These are phyloP conservation scores for Drosophila macrospina DNA, from an alignment of 2,888 invertebrate species.

Conservation along the genomic window DNA sequence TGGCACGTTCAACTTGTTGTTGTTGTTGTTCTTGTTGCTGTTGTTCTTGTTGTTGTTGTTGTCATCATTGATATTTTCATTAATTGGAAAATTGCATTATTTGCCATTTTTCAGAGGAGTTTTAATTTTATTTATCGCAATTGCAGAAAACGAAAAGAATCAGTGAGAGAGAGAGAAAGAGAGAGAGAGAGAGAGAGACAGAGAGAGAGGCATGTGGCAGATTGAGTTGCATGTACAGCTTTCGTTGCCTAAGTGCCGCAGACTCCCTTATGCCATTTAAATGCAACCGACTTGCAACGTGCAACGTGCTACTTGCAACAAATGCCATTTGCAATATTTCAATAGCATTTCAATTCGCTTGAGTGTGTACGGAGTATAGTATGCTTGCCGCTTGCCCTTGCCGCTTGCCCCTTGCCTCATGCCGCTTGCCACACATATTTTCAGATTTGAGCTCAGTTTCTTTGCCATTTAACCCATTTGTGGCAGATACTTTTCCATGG, in stretches of 20 bases:
- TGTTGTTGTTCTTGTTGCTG: conserved; percentile 12
- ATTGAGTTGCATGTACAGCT: conserved; percentile 3
- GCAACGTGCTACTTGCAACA: conserved; percentile 41
- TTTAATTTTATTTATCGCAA: conserved; percentile 25
- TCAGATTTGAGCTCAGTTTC: conserved; percentile 43
- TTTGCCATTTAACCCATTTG: conserved; percentile 14
- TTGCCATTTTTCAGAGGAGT: conserved; percentile 26
- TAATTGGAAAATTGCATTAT: conserved; percentile 49
- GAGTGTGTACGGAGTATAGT: conserved; percentile 25
- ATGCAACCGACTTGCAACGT: conserved; percentile 26
- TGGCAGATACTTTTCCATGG: conserved; percentile 1
- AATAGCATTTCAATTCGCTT: conserved; percentile 69
- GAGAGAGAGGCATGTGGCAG: not conserved
- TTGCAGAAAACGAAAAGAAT: conserved; percentile 5
- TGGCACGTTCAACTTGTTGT: not conserved
- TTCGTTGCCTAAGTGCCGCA: conserved; percentile 10
- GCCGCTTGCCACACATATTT: conserved; percentile 20
- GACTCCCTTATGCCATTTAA: not conserved
- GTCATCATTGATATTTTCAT: conserved; percentile 25
- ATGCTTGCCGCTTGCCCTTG: conserved; percentile 18
- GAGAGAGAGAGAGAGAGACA: not conserved
- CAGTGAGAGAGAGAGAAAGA: not conserved
- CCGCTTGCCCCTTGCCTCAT: conserved; percentile 20
- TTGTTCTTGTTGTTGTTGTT: conserved; percentile 16
- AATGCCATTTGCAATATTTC: conserved; percentile 74